Evolutionary conservation across 1,140 invertebrate species (phyloP).

Genomic region (Cydia pomonella): DNA sequence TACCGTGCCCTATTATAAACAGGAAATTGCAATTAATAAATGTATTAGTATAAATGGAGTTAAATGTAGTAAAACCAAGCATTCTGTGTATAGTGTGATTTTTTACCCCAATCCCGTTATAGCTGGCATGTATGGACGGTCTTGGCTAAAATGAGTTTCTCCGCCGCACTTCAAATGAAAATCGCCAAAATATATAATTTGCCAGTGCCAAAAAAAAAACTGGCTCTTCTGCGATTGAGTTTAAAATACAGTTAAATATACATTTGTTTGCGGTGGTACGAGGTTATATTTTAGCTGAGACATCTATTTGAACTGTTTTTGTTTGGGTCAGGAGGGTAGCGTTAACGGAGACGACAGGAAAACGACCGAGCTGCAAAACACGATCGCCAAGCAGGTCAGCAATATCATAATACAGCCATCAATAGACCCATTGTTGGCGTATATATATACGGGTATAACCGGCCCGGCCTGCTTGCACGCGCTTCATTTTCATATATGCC

Average conservation of each 20-base stretch:
- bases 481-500: too few relatives aligned
- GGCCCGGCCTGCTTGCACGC: too few relatives aligned
- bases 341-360: constrained; percentile 74
- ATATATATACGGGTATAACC: too few relatives aligned
- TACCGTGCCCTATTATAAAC: too few relatives aligned
- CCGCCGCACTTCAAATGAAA: background rate
- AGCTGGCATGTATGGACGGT: constrained; percentile 15
- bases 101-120: background rate
- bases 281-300: constrained; percentile 38
- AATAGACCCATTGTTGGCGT: background rate
- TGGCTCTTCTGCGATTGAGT: too few relatives aligned
- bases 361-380: constrained; percentile 89
- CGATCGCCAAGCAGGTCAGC: constrained; percentile 94
- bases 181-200: background rate
- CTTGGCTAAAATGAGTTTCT: background rate
- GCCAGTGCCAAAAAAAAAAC: too few relatives aligned
- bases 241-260: background rate
- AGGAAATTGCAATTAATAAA: too few relatives aligned
- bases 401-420: constrained; percentile 34
- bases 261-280: constrained; percentile 30
- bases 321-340: constrained; percentile 71
- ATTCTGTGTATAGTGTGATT: constrained; percentile 17
- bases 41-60: background rate
- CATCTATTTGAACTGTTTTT: constrained; percentile 39
- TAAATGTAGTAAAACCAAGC: constrained; percentile 39